These are phyloP conservation scores for Proterorhinus semilunaris DNA, from an alignment of 2,113 vertebrate genomes.

Conservation along the genomic window DNA sequence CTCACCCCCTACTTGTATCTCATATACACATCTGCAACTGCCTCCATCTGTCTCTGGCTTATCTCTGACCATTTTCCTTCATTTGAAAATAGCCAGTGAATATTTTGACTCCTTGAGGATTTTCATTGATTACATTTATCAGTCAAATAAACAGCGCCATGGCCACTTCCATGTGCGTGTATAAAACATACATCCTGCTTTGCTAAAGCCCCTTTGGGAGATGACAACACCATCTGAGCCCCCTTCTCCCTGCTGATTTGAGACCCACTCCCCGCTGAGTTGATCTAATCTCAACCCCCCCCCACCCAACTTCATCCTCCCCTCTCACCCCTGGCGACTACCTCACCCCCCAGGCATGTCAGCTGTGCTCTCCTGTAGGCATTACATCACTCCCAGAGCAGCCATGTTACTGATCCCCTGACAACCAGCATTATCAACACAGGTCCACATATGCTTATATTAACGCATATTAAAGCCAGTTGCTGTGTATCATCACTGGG, in stretches of 20 bases:
- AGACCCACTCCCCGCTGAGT: slow-evolving; percentile 24
- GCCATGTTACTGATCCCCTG: slow-evolving; percentile 74
- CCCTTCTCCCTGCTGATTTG: slow-evolving; percentile 26
- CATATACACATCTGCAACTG: not conserved
- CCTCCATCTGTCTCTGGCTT: slow-evolving; percentile 1
- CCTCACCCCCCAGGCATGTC: slow-evolving; percentile 74
- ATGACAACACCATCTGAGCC: slow-evolving; percentile 34
- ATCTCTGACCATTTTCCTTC: slow-evolving; percentile 5
- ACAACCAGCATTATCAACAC: slow-evolving; percentile 69
- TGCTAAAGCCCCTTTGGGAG: slow-evolving; percentile 14
- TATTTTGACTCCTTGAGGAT: slow-evolving; percentile 2
- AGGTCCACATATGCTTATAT: slow-evolving; percentile 48
- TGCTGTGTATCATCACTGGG: slow-evolving; percentile 7
- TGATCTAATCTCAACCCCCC: slow-evolving; percentile 18
- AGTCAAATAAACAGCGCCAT: slow-evolving; percentile 3
- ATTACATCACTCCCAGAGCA: slow-evolving; percentile 77
- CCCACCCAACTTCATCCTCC: slow-evolving; percentile 31
- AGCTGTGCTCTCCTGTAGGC: slow-evolving; percentile 74
- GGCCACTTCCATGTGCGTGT: not conserved
- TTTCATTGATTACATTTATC: not conserved
- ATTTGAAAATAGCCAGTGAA: not conserved
- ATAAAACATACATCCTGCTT: slow-evolving; percentile 7
- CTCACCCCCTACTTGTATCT: slow-evolving; percentile 34
- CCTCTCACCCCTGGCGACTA: slow-evolving; percentile 53
- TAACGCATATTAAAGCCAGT: slow-evolving; percentile 25